Percentiles rank a stretch among this genome's conserved stretches.
These are phyloP conservation scores for Eilema caniola DNA, from an alignment of 2,888 invertebrate genomes.

Conservation along the genomic window DNA sequence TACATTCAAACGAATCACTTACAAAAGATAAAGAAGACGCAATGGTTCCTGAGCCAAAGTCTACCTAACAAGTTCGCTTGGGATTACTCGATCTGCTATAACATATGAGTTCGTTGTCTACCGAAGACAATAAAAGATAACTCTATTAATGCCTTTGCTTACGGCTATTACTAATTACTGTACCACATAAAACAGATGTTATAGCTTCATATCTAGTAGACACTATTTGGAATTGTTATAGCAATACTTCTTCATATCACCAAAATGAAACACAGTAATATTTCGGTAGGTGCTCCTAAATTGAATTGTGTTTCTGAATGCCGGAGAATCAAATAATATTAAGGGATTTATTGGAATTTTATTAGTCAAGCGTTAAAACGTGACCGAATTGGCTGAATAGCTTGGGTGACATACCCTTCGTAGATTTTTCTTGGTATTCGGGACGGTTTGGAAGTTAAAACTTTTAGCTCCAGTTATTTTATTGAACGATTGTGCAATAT, in stretches of 20 bases:
- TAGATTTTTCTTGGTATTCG: conserved; percentile 17
- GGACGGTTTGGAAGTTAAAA: conserved; percentile 2
- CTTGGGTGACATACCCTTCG: conserved; percentile 12
- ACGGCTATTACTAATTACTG: background rate
- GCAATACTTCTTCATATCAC: background rate
- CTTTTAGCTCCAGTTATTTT: background rate
- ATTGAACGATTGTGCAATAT: background rate
- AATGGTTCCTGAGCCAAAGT: background rate
- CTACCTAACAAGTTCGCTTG: background rate
- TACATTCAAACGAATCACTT: no score
- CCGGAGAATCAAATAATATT: conserved; percentile 9
- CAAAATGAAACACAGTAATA: conserved; percentile 8
- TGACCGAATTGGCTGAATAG: conserved; percentile 22
- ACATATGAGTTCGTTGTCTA: background rate
- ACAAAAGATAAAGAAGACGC: no score
- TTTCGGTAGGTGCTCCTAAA: background rate
- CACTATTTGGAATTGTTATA: background rate
- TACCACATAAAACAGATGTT: background rate
- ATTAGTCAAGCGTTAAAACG: conserved; percentile 20
- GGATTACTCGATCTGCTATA: background rate
- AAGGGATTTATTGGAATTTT: conserved; percentile 24
- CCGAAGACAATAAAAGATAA: background rate
- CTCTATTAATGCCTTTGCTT: no score
- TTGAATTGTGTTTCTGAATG: conserved; percentile 14
- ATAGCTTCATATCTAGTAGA: background rate